Conservation (phyloP, 2,888 invertebrate genomes). For the Isotomurus palustris region DNA sequence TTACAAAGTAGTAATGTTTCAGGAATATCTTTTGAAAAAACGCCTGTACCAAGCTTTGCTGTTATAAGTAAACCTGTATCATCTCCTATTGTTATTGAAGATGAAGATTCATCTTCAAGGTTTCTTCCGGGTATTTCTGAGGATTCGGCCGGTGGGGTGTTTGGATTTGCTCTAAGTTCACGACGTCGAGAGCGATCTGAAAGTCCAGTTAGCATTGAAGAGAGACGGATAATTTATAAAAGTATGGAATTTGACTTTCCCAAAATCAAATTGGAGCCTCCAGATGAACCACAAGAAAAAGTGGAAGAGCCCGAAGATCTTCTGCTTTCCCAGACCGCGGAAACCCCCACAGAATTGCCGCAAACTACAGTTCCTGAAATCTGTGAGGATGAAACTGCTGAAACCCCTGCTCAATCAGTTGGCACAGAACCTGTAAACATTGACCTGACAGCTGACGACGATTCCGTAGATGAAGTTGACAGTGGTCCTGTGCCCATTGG, state of each 20-base stretch:
- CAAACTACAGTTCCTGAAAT: too few relatives aligned
- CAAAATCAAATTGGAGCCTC: conserved; percentile 38
- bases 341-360: too few relatives aligned
- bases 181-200: conserved; percentile 8
- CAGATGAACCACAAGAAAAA: too few relatives aligned
- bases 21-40: conserved; percentile 15
- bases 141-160: conserved; percentile 34
- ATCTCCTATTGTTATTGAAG: conserved; percentile 42
- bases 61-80: conserved; percentile 11
- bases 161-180: conserved; percentile 39
- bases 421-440: conserved; percentile 24
- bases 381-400: background rate
- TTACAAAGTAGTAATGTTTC: conserved; percentile 19
- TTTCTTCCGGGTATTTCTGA: conserved; percentile 35
- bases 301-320: conserved; percentile 1
- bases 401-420: background rate
- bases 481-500: conserved; percentile 23
- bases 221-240: conserved; percentile 37
- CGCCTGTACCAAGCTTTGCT: conserved; percentile 12
- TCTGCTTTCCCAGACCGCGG: too few relatives aligned
- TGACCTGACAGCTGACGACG: conserved; percentile 33
- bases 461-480: conserved; percentile 24
- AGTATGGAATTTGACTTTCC: conserved; percentile 46
- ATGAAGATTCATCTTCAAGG: conserved; percentile 26
- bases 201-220: conserved; percentile 6